Percentiles rank a stretch among this genome's conserved stretches.
phyloP scores from a whole-genome alignment of 2,888 invertebrate genomes.

The Blomia tropicalis region DNA sequence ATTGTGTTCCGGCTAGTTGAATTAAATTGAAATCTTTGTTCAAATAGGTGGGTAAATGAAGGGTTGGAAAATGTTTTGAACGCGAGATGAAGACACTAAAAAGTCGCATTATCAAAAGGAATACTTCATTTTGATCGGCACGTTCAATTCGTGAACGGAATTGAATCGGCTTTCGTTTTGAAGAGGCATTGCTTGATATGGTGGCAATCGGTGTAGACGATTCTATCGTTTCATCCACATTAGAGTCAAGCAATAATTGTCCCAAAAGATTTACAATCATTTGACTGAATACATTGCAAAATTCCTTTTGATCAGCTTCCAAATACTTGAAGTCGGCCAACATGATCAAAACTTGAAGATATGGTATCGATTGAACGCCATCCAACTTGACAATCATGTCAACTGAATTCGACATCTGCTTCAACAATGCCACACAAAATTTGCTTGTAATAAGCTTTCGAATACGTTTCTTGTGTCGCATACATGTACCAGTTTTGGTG shows the following conservation, averaged over 20 bases:
- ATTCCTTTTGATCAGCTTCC: slow-evolving; percentile 12
- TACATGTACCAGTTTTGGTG: background rate
- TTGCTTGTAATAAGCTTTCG: slow-evolving; percentile 1
- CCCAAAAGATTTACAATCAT: background rate
- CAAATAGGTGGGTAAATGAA: background rate
- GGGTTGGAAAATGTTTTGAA: slow-evolving; percentile 41
- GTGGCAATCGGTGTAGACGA: background rate
- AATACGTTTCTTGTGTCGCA: background rate
- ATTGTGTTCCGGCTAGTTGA: background rate
- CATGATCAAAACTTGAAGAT: slow-evolving; percentile 2
- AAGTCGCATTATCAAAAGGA: slow-evolving; percentile 68
- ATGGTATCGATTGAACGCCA: slow-evolving; percentile 4
- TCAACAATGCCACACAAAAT: background rate
- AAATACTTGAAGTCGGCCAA: slow-evolving; percentile 4
- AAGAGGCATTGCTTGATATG: slow-evolving; percentile 21
- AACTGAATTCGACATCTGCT: slow-evolving; percentile 2
- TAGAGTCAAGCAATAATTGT: background rate
- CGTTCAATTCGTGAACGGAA: slow-evolving; percentile 41
- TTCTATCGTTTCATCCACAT: background rate
- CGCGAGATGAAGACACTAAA: slow-evolving; percentile 66
- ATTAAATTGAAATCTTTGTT: background rate
- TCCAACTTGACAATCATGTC: background rate
- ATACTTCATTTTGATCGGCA: slow-evolving; percentile 62
- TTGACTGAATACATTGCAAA: background rate
- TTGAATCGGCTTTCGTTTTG: slow-evolving; percentile 16